Evolutionary conservation across 2,113 vertebrate genomes (phyloP).

Genomic region (Datnioides undecimradiatus): DNA sequence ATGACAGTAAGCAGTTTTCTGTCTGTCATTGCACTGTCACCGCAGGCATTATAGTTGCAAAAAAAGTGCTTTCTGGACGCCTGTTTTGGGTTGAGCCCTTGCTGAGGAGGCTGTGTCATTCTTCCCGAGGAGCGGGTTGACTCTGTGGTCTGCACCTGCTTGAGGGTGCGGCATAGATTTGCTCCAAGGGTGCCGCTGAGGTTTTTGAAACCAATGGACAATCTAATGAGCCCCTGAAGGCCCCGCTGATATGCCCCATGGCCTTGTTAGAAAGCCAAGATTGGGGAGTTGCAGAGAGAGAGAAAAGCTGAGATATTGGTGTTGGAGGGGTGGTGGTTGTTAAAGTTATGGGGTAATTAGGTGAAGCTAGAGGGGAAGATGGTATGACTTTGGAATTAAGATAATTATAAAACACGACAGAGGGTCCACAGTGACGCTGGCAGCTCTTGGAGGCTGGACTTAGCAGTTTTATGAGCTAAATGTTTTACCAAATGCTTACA

Average conservation of each 20-base stretch:
- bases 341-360: slow-evolving; percentile 10
- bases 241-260: slow-evolving; percentile 42
- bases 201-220: slow-evolving; percentile 59
- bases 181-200: slow-evolving; percentile 43
- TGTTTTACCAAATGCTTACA: not conserved
- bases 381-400: slow-evolving; percentile 18
- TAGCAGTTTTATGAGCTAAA: not conserved
- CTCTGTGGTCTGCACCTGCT: slow-evolving; percentile 51
- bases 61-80: slow-evolving; percentile 27
- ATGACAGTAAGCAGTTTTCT: slow-evolving; percentile 53
- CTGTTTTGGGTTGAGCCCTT: slow-evolving; percentile 33
- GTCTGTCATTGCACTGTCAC: slow-evolving; percentile 40
- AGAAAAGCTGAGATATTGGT: slow-evolving; percentile 5
- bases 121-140: slow-evolving; percentile 55
- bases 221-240: slow-evolving; percentile 80
- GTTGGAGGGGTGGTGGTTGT: slow-evolving; percentile 12
- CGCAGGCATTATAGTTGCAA: slow-evolving; percentile 12
- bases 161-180: slow-evolving; percentile 62
- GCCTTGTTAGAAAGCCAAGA: slow-evolving; percentile 60
- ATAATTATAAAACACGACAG: slow-evolving; percentile 13
- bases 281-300: slow-evolving; percentile 21
- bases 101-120: slow-evolving; percentile 49
- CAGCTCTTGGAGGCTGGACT: slow-evolving; percentile 1
- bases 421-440: not conserved
- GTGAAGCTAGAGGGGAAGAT: slow-evolving; percentile 20